A percentile compares a stretch with the other conserved stretches of the same genome.
These are phyloP conservation scores for Psilopsiagon aurifrons DNA, from an alignment of 2,113 vertebrate species.

Conservation along the genomic window DNA sequence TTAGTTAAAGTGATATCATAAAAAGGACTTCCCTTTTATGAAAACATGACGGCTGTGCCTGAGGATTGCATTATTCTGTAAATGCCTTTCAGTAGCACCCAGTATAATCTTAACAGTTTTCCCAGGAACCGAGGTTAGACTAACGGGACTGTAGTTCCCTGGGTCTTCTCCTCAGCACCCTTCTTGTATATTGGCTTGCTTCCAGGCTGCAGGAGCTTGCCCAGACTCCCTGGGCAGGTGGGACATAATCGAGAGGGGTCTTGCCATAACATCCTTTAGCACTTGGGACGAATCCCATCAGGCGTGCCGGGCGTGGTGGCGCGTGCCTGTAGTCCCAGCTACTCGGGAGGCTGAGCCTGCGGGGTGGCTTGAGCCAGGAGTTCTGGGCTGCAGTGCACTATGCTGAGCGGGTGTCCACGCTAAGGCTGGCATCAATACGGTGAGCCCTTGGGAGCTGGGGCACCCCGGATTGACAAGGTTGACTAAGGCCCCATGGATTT, in stretches of 20 bases:
- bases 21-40: neutral
- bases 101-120: neutral
- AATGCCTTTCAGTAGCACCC: neutral
- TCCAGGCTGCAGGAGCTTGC: neutral
- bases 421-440: constrained; percentile 66
- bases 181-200: neutral
- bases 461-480: neutral
- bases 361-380: neutral
- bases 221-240: neutral
- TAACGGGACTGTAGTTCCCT: neutral
- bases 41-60: neutral
- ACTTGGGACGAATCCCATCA: neutral
- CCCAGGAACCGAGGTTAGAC: neutral
- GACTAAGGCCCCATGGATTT: neutral
- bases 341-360: too few relatives aligned
- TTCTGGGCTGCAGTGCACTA: constrained; percentile 31
- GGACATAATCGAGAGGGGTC: neutral
- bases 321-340: too few relatives aligned
- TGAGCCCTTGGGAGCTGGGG: constrained; percentile 45
- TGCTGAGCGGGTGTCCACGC: constrained; percentile 71
- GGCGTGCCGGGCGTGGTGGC: too few relatives aligned
- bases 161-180: neutral
- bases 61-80: neutral
- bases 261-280: neutral
- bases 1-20: too few relatives aligned